Percentiles rank a stretch among this genome's conserved stretches.
phyloP scores from a whole-genome alignment of 2,797 vertebrate species.

The Sciurus vulgaris region DNA sequence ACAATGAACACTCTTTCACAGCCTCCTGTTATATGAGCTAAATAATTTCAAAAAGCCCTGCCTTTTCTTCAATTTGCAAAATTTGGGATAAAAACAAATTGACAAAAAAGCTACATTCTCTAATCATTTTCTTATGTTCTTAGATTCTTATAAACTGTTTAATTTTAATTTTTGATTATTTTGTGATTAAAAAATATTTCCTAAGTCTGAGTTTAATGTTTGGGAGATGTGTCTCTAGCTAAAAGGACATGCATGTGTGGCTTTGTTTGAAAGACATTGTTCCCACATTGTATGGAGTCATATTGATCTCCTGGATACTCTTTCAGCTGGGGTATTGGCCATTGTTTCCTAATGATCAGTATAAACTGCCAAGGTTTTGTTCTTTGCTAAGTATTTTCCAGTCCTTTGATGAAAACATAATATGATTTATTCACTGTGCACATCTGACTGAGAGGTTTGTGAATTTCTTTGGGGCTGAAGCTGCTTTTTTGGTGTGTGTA shows the following conservation, averaged over 20 bases:
- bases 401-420: conserved; percentile 61
- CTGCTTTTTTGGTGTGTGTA: conserved; percentile 10
- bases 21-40: background rate
- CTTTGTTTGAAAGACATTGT: conserved; percentile 43
- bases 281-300: background rate
- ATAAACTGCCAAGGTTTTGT: conserved; percentile 3
- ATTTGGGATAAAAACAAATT: background rate
- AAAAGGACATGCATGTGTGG: background rate
- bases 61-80: background rate
- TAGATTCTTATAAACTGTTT: background rate
- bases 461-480: conserved; percentile 36
- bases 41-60: background rate
- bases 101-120: background rate
- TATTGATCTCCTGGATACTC: conserved; percentile 6
- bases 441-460: conserved; percentile 58
- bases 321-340: conserved; percentile 34
- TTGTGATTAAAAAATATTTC: conserved; percentile 55
- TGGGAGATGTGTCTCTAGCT: background rate
- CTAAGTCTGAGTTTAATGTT: conserved; percentile 16
- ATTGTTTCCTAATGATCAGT: conserved; percentile 48
- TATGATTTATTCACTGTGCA: conserved; percentile 54
- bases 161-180: conserved; percentile 46
- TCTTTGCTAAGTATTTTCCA: conserved; percentile 54
- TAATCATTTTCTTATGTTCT: background rate
- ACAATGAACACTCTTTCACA: background rate